Evolutionary conservation across 2,113 vertebrate species (phyloP).

Genomic region (Todiramphus chloris): DNA sequence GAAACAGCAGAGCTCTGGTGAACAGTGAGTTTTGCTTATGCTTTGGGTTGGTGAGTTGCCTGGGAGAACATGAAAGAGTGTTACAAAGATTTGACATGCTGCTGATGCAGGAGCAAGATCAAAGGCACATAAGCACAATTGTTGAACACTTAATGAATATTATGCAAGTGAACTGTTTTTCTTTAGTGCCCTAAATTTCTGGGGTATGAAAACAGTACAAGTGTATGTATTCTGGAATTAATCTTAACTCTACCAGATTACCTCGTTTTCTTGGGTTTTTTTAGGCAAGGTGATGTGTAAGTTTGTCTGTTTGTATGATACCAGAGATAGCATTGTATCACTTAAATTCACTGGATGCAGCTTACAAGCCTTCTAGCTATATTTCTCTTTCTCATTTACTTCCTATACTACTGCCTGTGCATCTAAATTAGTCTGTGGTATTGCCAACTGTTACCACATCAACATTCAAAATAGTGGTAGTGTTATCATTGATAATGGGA

Average conservation of each 20-base stretch:
- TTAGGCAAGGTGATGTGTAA: not conserved
- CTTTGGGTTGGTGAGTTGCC: not conserved
- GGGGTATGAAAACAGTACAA: not conserved
- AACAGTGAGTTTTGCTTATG: not conserved
- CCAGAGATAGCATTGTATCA: not conserved
- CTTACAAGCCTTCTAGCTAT: not conserved
- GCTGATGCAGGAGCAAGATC: slow-evolving; percentile 12
- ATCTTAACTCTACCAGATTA: not conserved
- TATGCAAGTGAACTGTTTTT: slow-evolving; percentile 14
- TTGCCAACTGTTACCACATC: not conserved
- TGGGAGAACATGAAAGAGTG: not conserved
- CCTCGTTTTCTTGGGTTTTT: not conserved
- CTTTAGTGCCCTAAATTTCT: not conserved
- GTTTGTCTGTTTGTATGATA: fast-evolving
- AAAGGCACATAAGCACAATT: not conserved
- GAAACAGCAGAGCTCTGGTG: not conserved
- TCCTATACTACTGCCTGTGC: not conserved
- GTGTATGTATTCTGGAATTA: not conserved
- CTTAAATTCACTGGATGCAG: not conserved
- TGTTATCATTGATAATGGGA: not conserved
- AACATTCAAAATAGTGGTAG: not conserved
- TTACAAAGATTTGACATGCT: not conserved
- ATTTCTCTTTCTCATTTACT: not conserved
- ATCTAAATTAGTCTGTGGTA: not conserved
- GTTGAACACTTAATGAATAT: not conserved